These are phyloP conservation scores for Sebastes diploproa DNA, from an alignment of 2,797 vertebrate genomes.

Conservation along the genomic window DNA sequence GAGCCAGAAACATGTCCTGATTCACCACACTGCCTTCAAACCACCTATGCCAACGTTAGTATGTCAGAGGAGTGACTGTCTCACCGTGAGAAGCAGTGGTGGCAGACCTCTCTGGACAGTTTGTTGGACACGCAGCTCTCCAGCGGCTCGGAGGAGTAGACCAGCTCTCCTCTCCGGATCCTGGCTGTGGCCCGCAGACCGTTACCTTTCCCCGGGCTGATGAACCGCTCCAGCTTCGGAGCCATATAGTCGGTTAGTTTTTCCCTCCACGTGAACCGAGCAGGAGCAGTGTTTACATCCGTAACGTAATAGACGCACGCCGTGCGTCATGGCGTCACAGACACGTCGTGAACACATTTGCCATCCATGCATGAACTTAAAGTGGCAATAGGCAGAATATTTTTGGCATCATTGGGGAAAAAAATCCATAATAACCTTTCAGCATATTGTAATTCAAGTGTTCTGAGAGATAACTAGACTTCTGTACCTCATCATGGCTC, in stretches of 20 bases:
- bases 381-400: too few species aligned
- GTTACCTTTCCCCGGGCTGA: constrained; percentile 82
- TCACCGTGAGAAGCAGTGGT: constrained; percentile 89
- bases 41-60: too few species aligned
- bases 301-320: not conserved
- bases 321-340: constrained; percentile 55
- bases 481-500: fast-evolving
- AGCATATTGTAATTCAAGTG: too few species aligned
- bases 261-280: constrained; percentile 34
- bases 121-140: constrained; percentile 82
- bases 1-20: not conserved
- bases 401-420: too few species aligned
- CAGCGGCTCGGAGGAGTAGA: constrained; percentile 82
- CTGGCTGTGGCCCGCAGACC: constrained; percentile 79
- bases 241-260: constrained; percentile 65
- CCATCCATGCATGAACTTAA: too few species aligned
- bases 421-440: too few species aligned
- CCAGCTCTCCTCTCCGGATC: constrained; percentile 80
- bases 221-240: constrained; percentile 82
- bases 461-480: too few species aligned
- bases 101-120: constrained; percentile 80
- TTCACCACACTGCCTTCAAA: too few species aligned
- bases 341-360: not conserved
- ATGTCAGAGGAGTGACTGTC: not conserved
- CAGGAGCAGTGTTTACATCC: constrained; percentile 64